Percentiles rank a stretch among this genome's conserved stretches.
phyloP scores from a whole-genome alignment of 2,113 vertebrate species.

The Ammodytes marinus region DNA sequence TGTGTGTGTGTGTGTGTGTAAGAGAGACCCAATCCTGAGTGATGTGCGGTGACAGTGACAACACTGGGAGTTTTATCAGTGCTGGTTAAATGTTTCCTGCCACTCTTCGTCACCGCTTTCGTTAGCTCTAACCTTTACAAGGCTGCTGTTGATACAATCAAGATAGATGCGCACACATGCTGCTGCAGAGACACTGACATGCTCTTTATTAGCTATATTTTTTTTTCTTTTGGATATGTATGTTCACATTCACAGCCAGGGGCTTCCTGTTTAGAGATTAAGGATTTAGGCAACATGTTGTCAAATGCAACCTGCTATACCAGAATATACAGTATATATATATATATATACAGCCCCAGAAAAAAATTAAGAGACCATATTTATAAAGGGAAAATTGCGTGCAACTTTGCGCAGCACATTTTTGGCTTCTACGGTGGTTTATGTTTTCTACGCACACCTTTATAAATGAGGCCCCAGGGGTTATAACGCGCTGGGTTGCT shows the following conservation, averaged over 20 bases:
- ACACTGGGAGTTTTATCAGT: constrained; percentile 68
- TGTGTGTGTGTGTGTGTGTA: constrained; percentile 3
- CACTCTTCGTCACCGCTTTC: constrained; percentile 62
- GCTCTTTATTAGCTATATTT: not conserved
- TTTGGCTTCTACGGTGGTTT: too few species aligned
- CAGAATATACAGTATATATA: too few species aligned
- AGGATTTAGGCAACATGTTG: too few species aligned
- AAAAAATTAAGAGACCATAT: too few species aligned
- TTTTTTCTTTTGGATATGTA: not conserved
- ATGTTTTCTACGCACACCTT: too few species aligned
- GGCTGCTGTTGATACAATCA: constrained; percentile 51
- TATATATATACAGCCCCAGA: too few species aligned
- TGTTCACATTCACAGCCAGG: not conserved
- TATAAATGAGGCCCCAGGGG: too few species aligned
- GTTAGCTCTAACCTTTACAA: constrained; percentile 65
- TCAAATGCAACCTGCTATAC: too few species aligned
- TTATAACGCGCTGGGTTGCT: not conserved
- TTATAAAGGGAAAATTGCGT: too few species aligned
- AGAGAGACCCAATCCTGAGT: constrained; percentile 8
- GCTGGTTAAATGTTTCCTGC: constrained; percentile 77
- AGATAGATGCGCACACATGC: constrained; percentile 15
- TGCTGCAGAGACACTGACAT: constrained; percentile 4
- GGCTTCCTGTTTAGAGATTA: not conserved
- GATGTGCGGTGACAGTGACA: constrained; percentile 30
- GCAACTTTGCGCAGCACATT: too few species aligned